Evolutionary conservation across 2,113 vertebrate genomes (phyloP).

Genomic region (Ammospiza caudacuta): DNA sequence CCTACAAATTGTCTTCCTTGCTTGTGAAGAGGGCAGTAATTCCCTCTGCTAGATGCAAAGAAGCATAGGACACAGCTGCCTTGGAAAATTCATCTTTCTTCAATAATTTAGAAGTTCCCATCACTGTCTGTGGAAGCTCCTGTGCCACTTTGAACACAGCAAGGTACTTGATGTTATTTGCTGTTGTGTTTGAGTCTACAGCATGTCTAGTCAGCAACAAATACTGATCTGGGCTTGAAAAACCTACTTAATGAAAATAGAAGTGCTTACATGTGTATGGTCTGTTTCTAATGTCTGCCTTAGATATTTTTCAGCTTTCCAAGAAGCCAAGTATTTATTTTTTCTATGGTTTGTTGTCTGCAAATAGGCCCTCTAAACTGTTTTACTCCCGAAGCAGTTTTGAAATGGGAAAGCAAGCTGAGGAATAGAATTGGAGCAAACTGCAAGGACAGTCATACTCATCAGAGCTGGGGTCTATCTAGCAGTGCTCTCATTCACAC

Average conservation of each 20-base stretch:
- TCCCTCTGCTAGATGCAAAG: neutral
- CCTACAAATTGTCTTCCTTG: constrained; percentile 68
- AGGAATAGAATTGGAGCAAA: neutral
- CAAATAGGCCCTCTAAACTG: neutral
- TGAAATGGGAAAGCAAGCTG: neutral
- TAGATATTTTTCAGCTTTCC: neutral
- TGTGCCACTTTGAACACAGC: neutral
- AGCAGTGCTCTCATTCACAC: neutral
- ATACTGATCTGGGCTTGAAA: neutral
- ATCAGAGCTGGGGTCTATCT: neutral
- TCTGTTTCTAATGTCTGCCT: neutral
- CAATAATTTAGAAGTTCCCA: neutral
- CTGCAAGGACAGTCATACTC: neutral
- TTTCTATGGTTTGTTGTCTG: neutral
- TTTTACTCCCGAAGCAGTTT: neutral
- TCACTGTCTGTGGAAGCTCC: neutral
- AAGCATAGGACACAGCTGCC: neutral
- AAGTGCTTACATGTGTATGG: neutral
- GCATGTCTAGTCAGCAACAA: neutral
- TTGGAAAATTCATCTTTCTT: neutral
- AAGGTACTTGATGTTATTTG: constrained; percentile 55
- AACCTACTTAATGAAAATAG: neutral
- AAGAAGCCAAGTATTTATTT: neutral
- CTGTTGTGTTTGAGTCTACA: neutral
- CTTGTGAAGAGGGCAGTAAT: neutral